These are phyloP conservation scores for Micropoecilia bifurca DNA, from an alignment of 2,797 vertebrate species.

Conservation along the genomic window DNA sequence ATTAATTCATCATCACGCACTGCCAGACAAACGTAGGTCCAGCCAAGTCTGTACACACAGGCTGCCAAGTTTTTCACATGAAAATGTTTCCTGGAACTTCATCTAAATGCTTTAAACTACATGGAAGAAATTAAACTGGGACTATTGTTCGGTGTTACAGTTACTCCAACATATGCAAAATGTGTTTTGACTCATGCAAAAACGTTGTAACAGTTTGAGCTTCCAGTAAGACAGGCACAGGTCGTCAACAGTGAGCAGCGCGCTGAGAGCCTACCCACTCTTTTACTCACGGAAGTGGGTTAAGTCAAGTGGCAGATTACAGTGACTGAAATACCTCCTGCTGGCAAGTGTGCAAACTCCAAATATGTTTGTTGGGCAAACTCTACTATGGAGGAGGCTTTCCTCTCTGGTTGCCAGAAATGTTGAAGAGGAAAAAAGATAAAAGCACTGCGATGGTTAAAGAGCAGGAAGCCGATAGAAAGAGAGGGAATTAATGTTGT, in stretches of 20 bases:
- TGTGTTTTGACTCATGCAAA: conserved; percentile 41
- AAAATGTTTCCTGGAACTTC: conserved; percentile 44
- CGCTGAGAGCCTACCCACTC: conserved; percentile 21
- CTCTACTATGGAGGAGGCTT: conserved; percentile 46
- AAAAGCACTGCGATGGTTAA: conserved; percentile 43
- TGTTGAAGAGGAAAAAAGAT: conserved; percentile 46
- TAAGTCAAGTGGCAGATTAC: conserved; percentile 48
- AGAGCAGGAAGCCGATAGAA: conserved; percentile 1
- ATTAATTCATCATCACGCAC: conserved; percentile 67
- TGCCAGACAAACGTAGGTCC: conserved; percentile 43
- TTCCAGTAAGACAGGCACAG: conserved; percentile 29
- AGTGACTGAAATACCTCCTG: conserved; percentile 51
- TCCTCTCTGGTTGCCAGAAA: conserved; percentile 60
- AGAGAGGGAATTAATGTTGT: conserved; percentile 67
- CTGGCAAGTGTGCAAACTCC: conserved; percentile 54
- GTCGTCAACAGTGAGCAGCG: conserved; percentile 32
- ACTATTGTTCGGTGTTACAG: conserved; percentile 26
- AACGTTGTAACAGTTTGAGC: conserved; percentile 6
- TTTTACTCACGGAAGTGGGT: conserved; percentile 48
- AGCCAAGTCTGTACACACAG: conserved; percentile 50
- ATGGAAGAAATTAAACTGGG: conserved; percentile 31
- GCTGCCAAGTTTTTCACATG: conserved; percentile 62
- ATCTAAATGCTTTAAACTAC: conserved; percentile 20
- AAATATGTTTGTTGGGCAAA: conserved; percentile 57
- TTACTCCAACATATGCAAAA: conserved; percentile 45